A percentile compares a stretch with the other conserved stretches of the same genome.
Conservation (phyloP, 1,140 invertebrate genomes). For the Papilio aristodemus region DNA sequence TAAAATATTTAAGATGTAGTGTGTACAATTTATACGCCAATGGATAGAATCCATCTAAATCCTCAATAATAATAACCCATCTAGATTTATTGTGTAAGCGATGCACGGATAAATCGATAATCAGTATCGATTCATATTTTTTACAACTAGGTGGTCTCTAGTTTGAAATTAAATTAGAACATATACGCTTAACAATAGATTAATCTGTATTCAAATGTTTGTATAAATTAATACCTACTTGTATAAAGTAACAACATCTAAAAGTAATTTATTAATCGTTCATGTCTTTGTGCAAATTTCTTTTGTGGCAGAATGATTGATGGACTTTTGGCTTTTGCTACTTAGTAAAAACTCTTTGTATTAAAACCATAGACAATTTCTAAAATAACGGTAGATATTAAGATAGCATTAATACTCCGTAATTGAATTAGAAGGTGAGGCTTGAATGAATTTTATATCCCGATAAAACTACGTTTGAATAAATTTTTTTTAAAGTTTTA, state of each 20-base stretch:
- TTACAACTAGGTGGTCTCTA: background rate
- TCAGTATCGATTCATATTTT: background rate
- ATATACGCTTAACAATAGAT: background rate
- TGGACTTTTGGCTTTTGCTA: constrained; percentile 6
- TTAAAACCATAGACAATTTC: constrained; percentile 1
- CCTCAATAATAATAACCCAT: background rate
- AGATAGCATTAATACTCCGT: background rate
- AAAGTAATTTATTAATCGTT: constrained; percentile 14
- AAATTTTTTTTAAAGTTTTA: constrained; percentile 4
- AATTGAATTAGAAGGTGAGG: constrained; percentile 1
- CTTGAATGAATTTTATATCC: background rate
- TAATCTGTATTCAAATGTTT: constrained; percentile 16
- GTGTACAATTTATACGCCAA: no score
- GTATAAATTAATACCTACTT: constrained; percentile 3
- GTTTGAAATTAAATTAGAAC: background rate
- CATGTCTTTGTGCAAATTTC: constrained; percentile 17
- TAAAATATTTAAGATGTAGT: no score
- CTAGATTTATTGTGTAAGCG: background rate
- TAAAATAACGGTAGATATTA: constrained; percentile 1
- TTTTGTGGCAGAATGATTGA: constrained; percentile 17
- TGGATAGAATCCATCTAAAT: background rate
- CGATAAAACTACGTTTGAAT: constrained; percentile 5
- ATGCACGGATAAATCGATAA: background rate
- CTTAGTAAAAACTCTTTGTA: constrained; percentile 13
- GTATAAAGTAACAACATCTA: background rate